These are phyloP conservation scores for Drosophila mayri DNA, from an alignment of 1,140 invertebrate genomes.

Conservation along the genomic window DNA sequence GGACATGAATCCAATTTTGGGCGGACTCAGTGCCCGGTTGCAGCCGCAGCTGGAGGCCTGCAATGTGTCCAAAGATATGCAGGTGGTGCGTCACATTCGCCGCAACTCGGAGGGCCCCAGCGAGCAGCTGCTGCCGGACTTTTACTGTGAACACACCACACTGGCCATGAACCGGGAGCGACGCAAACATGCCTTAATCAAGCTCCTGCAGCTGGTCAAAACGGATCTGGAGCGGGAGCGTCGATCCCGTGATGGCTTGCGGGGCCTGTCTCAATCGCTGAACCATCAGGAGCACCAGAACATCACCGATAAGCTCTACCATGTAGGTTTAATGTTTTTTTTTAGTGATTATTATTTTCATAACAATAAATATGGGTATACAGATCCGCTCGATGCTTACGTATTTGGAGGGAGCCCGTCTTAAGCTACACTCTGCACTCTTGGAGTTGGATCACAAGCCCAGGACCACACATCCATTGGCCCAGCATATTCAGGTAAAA, in stretches of 20 bases:
- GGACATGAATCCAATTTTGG: constrained; percentile 90
- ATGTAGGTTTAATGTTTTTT: constrained; percentile 85
- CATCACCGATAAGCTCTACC: constrained; percentile 95
- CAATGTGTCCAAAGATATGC: constrained; percentile 83
- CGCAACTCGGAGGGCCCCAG: constrained; percentile 86
- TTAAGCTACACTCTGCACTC: constrained; percentile 93
- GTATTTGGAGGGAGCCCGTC: constrained; percentile 95
- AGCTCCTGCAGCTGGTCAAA: constrained; percentile 92
- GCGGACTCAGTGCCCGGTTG: constrained; percentile 84
- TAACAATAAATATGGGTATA: no score
- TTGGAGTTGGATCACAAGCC: constrained; percentile 92
- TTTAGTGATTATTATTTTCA: no score
- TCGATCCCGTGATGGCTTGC: constrained; percentile 93
- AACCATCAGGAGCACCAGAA: constrained; percentile 96
- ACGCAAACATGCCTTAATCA: constrained; percentile 93
- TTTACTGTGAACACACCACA: constrained; percentile 97
- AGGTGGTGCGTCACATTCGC: constrained; percentile 80
- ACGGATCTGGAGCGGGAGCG: constrained; percentile 94
- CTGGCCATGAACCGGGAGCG: constrained; percentile 96
- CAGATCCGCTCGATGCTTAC: constrained; percentile 96
- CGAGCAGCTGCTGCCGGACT: constrained; percentile 95
- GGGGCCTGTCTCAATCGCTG: constrained; percentile 96
- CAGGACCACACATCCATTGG: constrained; percentile 91
- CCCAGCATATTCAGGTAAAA: constrained; percentile 89
- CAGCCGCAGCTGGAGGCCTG: constrained; percentile 79